Conservation (phyloP, 2,888 invertebrate genomes). For the Lydus trimaculatus region DNA sequence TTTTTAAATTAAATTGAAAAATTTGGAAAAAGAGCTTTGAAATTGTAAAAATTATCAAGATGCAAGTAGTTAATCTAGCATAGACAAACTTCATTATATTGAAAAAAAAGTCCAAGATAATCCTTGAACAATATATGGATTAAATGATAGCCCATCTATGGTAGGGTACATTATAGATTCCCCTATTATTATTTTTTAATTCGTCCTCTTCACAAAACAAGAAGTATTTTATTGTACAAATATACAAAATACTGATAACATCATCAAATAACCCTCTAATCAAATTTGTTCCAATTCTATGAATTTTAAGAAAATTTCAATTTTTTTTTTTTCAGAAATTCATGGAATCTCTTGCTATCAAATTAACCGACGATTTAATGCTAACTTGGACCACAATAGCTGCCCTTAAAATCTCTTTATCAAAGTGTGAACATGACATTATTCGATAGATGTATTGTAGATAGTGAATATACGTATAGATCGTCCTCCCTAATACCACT, state of each 20-base stretch:
- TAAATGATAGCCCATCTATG: conserved; percentile 27
- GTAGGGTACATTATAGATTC: conserved; percentile 23
- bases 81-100: conserved; percentile 21
- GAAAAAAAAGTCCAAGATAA: conserved; percentile 16
- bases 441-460: neutral
- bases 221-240: neutral
- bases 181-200: conserved; percentile 28
- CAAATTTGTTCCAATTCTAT: neutral
- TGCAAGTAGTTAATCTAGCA: conserved; percentile 27
- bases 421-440: conserved; percentile 48
- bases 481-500: conserved; percentile 47
- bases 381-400: conserved; percentile 38
- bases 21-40: neutral
- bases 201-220: conserved; percentile 1
- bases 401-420: conserved; percentile 49
- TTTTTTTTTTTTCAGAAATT: neutral
- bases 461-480: conserved; percentile 23
- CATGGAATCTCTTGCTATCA: neutral
- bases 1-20: no score
- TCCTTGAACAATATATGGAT: conserved; percentile 27
- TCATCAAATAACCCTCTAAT: neutral
- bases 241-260: neutral
- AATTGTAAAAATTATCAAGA: conserved; percentile 18
- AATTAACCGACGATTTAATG: conserved; percentile 21
- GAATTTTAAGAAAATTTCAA: neutral